Conservation (phyloP, 1,140 invertebrate species). For the Trichoplusia ni region DNA sequence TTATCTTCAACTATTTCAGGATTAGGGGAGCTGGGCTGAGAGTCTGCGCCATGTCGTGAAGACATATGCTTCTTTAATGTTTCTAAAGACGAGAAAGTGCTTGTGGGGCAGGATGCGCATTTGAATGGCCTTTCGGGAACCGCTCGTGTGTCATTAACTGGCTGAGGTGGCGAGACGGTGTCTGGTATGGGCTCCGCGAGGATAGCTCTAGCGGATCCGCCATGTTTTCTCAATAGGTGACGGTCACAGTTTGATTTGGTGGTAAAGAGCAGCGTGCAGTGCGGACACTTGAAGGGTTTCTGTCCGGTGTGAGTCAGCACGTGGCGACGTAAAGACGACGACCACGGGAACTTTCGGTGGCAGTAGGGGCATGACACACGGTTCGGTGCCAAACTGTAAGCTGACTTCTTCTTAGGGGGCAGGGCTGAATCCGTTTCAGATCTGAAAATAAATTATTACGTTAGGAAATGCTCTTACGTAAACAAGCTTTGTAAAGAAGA, state of each 20-base stretch:
- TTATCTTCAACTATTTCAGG: slow-evolving; percentile 72
- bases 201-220: slow-evolving; percentile 76
- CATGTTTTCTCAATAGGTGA: slow-evolving; percentile 95
- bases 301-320: slow-evolving; percentile 97
- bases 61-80: slow-evolving; percentile 90
- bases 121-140: slow-evolving; percentile 92
- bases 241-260: slow-evolving; percentile 98
- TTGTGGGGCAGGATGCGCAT: slow-evolving; percentile 91
- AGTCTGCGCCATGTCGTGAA: slow-evolving; percentile 84
- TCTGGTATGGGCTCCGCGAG: slow-evolving; percentile 69
- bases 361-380: slow-evolving; percentile 96
- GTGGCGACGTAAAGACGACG: slow-evolving; percentile 94
- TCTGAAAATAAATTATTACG: slow-evolving; percentile 63
- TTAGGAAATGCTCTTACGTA: not conserved
- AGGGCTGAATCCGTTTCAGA: slow-evolving; percentile 81
- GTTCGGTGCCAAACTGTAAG: slow-evolving; percentile 96
- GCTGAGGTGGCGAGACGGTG: slow-evolving; percentile 52
- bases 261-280: slow-evolving; percentile 95
- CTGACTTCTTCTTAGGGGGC: slow-evolving; percentile 93
- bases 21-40: slow-evolving; percentile 67
- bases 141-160: slow-evolving; percentile 81
- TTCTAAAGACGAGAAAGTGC: slow-evolving; percentile 91
- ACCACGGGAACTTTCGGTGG: slow-evolving; percentile 96
- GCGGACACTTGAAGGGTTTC: slow-evolving; percentile 96
- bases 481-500: too few relatives aligned